Percentiles rank a stretch among this genome's conserved stretches.
These are phyloP conservation scores for Meloidogyne exigua DNA, from an alignment of 1,140 invertebrate species.

Conservation along the genomic window DNA sequence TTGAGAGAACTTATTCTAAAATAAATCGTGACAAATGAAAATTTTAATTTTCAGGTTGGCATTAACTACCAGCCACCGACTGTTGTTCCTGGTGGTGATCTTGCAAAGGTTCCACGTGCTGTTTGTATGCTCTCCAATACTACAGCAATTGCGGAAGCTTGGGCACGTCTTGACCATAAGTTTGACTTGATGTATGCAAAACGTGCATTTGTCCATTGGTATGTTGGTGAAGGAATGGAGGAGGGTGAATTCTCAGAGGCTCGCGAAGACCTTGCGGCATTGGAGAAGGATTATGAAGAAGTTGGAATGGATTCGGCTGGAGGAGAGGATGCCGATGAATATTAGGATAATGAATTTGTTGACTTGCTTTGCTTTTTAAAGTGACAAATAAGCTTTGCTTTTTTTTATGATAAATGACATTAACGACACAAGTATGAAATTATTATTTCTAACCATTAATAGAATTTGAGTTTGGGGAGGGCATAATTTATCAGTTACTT, in stretches of 20 bases:
- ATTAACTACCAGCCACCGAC: constrained; percentile 57
- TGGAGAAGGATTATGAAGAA: constrained; percentile 48
- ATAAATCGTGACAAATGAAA: not conserved
- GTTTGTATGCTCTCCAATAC: constrained; percentile 78
- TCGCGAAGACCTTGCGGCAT: constrained; percentile 75
- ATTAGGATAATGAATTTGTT: not conserved
- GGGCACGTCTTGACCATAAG: constrained; percentile 70
- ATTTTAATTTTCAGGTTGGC: constrained; percentile 31
- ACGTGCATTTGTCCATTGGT: constrained; percentile 77
- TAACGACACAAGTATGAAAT: no score
- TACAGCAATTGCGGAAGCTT: constrained; percentile 76
- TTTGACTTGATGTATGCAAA: constrained; percentile 72
- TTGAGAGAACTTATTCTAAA: constrained; percentile 29
- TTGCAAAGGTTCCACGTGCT: constrained; percentile 56
- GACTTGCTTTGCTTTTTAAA: no score
- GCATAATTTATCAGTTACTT: no score
- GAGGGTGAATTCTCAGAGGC: constrained; percentile 81
- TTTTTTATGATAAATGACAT: no score
- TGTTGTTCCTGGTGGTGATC: constrained; percentile 55
- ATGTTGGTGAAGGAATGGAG: constrained; percentile 76
- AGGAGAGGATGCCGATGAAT: not conserved
- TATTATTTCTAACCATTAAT: no score
- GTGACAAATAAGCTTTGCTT: no score
- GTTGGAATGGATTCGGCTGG: constrained; percentile 26
- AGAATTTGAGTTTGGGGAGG: no score